Evolutionary conservation across 1,140 invertebrate genomes (phyloP), one percentile per base, ranked within the genome.

Genomic region (Periplaneta americana): DNA sequence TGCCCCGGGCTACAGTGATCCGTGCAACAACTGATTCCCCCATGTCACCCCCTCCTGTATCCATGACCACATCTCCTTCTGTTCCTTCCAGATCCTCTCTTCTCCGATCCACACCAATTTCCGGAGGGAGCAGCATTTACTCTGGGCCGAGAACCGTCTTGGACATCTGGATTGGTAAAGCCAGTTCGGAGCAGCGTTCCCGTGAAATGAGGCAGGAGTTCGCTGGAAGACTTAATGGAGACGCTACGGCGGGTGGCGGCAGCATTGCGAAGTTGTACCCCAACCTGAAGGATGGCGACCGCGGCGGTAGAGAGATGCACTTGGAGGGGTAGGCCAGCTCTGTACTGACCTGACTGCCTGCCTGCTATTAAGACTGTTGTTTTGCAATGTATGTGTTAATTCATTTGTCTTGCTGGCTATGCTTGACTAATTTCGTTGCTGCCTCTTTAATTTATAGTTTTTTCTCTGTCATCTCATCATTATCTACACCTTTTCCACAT

Each of bases 1-100:
- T 89, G 79, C 85, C 91, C 85, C 88, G 94, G 74, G 92, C 91
- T 0, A 93, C 91, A 74, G 94, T 95, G 0, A 95, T 96, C 79
- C 88, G 94, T 78, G 94, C 95, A 1, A 95, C 94, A 1, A 95
- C 95, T 0, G 95, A 97, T 85, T 95, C 95, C 0, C 95, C 95
- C 0, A 93, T 96, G 88, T 95, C 94, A 1, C 93, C 95, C 1
- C 93, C 94, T 10, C 89, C 86, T 82, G 88, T 86, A 84, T 89
- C 84, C 85, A 86, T 86, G 86, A 87, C 82, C 83, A 87, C 82
- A 83, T 83, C 85, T 80, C 83, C 84, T 81, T 88, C 82, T 85
- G 83, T 83, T 84, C 34, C 80, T 80, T 37, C 22, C 78, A 36
- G 48, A 8, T 28, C 48, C 22, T 66, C 48, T 66, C 48, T 66